Percentiles rank a stretch among this genome's conserved stretches.
phyloP scores from a whole-genome alignment of 2,797 vertebrate species.

The Alcedo quadribrachys region DNA sequence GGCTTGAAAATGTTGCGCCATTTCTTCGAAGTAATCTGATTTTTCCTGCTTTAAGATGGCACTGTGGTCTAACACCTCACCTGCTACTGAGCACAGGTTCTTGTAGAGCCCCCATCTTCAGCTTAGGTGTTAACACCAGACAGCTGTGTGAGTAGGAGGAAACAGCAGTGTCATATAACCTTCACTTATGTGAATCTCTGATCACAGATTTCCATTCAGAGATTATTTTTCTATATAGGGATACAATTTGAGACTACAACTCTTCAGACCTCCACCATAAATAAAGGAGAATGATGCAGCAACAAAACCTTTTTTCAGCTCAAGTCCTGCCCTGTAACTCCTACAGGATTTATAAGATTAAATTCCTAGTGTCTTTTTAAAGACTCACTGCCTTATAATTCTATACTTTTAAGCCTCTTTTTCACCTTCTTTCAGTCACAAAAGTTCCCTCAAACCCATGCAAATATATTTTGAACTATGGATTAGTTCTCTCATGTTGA shows the following conservation, averaged over 20 bases:
- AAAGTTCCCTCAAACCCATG: background rate
- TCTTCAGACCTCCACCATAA: background rate
- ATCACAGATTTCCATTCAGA: background rate
- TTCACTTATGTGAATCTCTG: background rate
- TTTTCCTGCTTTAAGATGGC: background rate
- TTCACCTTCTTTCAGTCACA: background rate
- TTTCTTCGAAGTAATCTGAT: background rate
- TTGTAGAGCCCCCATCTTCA: background rate
- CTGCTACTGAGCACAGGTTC: background rate
- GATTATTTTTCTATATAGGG: background rate
- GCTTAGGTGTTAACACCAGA: background rate
- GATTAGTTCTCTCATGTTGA: slow-evolving; percentile 48
- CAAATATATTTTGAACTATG: slow-evolving; percentile 35
- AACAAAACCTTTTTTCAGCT: background rate
- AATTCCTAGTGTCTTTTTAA: background rate
- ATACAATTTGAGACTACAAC: background rate
- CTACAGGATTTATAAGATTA: background rate
- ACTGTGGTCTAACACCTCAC: background rate
- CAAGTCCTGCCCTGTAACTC: background rate
- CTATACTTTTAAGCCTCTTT: slow-evolving; percentile 19
- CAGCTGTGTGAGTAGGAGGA: background rate
- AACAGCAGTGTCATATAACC: background rate
- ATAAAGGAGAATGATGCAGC: background rate
- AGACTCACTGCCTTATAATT: background rate
- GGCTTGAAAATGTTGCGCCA: background rate